Conservation (phyloP, 1,140 invertebrate species). For the Saxidomus purpurata region DNA sequence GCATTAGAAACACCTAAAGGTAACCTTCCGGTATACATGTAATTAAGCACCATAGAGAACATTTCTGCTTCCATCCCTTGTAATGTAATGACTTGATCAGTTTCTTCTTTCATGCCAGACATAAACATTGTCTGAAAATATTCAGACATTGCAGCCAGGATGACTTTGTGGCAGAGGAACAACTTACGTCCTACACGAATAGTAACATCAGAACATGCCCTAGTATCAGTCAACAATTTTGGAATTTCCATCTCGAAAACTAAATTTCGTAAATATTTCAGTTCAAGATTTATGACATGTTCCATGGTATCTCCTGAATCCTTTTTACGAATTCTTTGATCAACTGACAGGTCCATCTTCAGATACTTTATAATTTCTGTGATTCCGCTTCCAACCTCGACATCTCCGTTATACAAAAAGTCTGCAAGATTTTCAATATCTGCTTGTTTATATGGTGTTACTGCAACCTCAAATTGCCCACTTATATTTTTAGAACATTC, state of each 20-base stretch:
- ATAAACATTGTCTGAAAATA: slow-evolving; percentile 78
- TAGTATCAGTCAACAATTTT: slow-evolving; percentile 49
- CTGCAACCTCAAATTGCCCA: not conserved
- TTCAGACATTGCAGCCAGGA: slow-evolving; percentile 71
- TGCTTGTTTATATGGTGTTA: not conserved
- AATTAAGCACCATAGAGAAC: slow-evolving; percentile 54
- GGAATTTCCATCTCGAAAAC: slow-evolving; percentile 56
- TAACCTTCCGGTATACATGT: slow-evolving; percentile 63
- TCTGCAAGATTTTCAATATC: slow-evolving; percentile 44
- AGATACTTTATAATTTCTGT: slow-evolving; percentile 48
- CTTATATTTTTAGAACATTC: not conserved
- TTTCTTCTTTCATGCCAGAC: slow-evolving; percentile 74
- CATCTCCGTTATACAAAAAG: slow-evolving; percentile 51
- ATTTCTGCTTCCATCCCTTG: slow-evolving; percentile 46
- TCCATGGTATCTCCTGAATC: slow-evolving; percentile 31
- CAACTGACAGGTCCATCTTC: slow-evolving; percentile 47
- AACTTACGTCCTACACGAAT: slow-evolving; percentile 64
- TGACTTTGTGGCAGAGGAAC: slow-evolving; percentile 72
- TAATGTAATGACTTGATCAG: slow-evolving; percentile 48
- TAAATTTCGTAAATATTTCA: slow-evolving; percentile 49
- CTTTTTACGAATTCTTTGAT: slow-evolving; percentile 50
- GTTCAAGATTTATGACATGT: slow-evolving; percentile 32
- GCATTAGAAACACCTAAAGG: slow-evolving; percentile 52
- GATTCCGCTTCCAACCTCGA: not conserved
- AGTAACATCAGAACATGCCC: slow-evolving; percentile 68